Conservation (phyloP, 2,113 vertebrate genomes). For the Istiophorus platypterus region DNA sequence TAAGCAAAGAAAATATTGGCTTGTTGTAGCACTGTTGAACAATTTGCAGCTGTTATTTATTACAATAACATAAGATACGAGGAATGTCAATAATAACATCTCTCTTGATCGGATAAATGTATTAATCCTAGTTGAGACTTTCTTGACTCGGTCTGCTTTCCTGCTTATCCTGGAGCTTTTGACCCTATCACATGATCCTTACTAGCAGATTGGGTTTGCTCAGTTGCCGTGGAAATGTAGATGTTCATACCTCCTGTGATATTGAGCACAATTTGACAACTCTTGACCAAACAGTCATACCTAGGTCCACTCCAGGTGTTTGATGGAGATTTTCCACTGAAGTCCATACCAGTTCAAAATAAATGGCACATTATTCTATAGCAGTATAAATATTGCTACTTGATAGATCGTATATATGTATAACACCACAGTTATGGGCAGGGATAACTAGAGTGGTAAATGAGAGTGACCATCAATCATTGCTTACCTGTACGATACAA, state of each 20-base stretch:
- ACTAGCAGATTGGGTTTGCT: neutral
- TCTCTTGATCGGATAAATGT: neutral
- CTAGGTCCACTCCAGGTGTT: neutral
- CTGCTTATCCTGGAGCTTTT: neutral
- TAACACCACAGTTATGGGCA: neutral
- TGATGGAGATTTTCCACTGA: neutral
- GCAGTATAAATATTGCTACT: too few relatives aligned
- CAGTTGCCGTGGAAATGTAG: slow-evolving; percentile 1
- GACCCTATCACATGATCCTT: neutral
- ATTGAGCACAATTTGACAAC: neutral
- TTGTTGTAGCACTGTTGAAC: neutral
- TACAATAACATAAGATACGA: neutral
- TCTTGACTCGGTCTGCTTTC: neutral
- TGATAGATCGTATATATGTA: neutral
- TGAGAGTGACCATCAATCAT: neutral
- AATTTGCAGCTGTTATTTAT: neutral
- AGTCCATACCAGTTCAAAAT: neutral
- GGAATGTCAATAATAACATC: neutral
- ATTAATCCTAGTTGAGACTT: neutral
- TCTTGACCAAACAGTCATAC: neutral
- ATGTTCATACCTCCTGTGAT: neutral
- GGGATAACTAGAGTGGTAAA: neutral
- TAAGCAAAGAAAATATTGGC: neutral
- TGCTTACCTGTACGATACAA: too few relatives aligned
- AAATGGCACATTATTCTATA: neutral